Evolutionary conservation across 1,140 invertebrate genomes (phyloP).

Genomic region (Drosophila ironensis): DNA sequence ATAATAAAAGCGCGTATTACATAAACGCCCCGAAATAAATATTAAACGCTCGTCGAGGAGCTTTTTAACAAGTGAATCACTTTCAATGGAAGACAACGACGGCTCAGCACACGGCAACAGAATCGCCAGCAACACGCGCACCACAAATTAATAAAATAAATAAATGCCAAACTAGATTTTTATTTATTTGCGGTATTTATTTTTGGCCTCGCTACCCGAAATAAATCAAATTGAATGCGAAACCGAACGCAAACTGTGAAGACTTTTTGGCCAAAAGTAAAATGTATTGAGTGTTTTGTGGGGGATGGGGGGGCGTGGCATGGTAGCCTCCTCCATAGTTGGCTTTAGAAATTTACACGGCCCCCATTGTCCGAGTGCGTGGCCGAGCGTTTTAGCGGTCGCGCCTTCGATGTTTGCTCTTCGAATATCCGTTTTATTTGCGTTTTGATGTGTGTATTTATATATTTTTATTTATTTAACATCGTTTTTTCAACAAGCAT

Average conservation of each 20-base stretch:
- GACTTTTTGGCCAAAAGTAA: background rate
- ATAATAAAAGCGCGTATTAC: constrained; percentile 57
- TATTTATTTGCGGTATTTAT: constrained; percentile 63
- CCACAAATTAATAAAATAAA: constrained; percentile 78
- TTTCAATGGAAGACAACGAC: constrained; percentile 30
- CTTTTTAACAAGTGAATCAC: constrained; percentile 65
- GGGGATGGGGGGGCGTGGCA: constrained; percentile 45
- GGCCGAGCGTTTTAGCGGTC: constrained; percentile 37
- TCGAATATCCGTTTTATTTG: constrained; percentile 46
- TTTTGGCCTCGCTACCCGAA: constrained; percentile 65
- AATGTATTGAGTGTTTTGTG: background rate
- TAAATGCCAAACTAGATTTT: constrained; percentile 63
- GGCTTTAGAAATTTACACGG: constrained; percentile 70
- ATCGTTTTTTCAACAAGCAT: constrained; percentile 74
- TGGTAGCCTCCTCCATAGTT: constrained; percentile 46
- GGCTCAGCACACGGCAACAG: constrained; percentile 10
- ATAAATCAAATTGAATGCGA: constrained; percentile 65
- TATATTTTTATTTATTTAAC: constrained; percentile 73
- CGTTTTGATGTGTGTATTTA: constrained; percentile 48
- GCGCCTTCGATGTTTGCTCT: constrained; percentile 53
- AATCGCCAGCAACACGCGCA: constrained; percentile 70
- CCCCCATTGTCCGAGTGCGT: constrained; percentile 40
- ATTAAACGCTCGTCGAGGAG: constrained; percentile 37
- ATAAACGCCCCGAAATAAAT: constrained; percentile 79
- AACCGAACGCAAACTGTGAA: constrained; percentile 20